A percentile compares a stretch with the other conserved stretches of the same genome.
These are phyloP conservation scores for Eumeta japonica DNA, from an alignment of 1,140 invertebrate genomes.

Conservation along the genomic window DNA sequence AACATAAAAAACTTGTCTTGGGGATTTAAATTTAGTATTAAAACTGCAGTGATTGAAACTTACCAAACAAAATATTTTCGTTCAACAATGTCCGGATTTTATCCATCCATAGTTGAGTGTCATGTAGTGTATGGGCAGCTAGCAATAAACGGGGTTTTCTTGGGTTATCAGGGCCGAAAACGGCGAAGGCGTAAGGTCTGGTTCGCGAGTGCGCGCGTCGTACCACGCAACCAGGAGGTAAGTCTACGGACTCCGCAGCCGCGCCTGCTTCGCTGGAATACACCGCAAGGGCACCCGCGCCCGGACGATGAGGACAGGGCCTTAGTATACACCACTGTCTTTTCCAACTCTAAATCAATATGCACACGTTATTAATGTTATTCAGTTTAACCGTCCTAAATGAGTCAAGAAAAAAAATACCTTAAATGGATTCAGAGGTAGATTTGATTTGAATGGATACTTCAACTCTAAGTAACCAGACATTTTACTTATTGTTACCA, in stretches of 20 bases:
- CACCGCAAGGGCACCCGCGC: slow-evolving; percentile 35
- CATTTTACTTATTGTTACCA: too few species aligned
- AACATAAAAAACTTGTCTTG: too few species aligned
- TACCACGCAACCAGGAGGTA: slow-evolving; percentile 34
- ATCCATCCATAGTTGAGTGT: slow-evolving; percentile 45
- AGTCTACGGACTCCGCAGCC: slow-evolving; percentile 33
- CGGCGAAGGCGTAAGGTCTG: slow-evolving; percentile 40
- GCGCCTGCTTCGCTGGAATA: slow-evolving; percentile 46
- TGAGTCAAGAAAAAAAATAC: slow-evolving; percentile 34
- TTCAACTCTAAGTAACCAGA: slow-evolving; percentile 49
- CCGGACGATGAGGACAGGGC: slow-evolving; percentile 32
- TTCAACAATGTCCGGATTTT: slow-evolving; percentile 37
- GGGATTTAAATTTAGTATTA: too few species aligned
- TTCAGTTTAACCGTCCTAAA: too few species aligned
- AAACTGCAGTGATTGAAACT: too few species aligned
- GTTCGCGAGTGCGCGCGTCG: slow-evolving; percentile 40
- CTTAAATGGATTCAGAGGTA: slow-evolving; percentile 47
- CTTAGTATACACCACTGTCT: slow-evolving; percentile 49
- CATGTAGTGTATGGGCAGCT: slow-evolving; percentile 30
- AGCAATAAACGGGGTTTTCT: slow-evolving; percentile 38
- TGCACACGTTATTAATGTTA: too few species aligned
- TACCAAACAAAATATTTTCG: slow-evolving; percentile 31
- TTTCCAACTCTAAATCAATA: slow-evolving; percentile 37
- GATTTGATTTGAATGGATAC: slow-evolving; percentile 44
- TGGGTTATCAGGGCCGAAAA: slow-evolving; percentile 35